These are phyloP conservation scores for Glossosoma conforme DNA, from an alignment of 1,140 invertebrate genomes.

Conservation along the genomic window DNA sequence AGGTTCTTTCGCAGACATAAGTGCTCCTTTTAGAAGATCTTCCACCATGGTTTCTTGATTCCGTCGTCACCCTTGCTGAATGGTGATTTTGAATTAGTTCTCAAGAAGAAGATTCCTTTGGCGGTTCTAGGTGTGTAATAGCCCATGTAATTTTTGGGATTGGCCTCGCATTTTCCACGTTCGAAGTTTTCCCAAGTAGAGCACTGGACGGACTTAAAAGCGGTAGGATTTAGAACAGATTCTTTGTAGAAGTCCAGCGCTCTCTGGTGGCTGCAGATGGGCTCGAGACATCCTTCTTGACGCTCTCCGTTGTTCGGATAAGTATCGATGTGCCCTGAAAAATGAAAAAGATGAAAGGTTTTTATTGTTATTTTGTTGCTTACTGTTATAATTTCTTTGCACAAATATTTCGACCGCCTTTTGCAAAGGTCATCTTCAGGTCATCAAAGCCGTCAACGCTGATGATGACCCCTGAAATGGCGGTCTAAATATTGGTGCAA, in stretches of 20 bases:
- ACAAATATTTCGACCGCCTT: not conserved
- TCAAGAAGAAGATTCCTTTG: slow-evolving; percentile 52
- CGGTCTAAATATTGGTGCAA: not conserved
- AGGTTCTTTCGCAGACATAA: too few relatives aligned
- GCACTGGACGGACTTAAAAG: slow-evolving; percentile 49
- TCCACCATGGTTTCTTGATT: too few relatives aligned
- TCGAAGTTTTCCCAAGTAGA: slow-evolving; percentile 45
- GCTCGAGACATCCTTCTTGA: slow-evolving; percentile 46
- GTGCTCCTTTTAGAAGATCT: too few relatives aligned
- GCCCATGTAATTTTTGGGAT: slow-evolving; percentile 47
- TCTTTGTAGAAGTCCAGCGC: slow-evolving; percentile 58
- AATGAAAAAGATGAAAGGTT: slow-evolving; percentile 30
- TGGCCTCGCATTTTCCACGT: slow-evolving; percentile 43
- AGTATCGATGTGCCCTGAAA: slow-evolving; percentile 67
- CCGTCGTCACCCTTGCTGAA: not conserved
- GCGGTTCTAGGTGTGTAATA: slow-evolving; percentile 45
- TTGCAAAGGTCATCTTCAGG: not conserved
- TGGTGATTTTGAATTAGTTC: not conserved
- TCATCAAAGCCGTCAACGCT: not conserved
- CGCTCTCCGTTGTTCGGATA: slow-evolving; percentile 67
- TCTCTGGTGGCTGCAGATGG: slow-evolving; percentile 58
- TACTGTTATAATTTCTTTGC: not conserved
- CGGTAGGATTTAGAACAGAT: slow-evolving; percentile 51
- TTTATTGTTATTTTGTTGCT: not conserved
- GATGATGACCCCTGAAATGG: not conserved